Base-by-base conservation (phyloP, 2,888 invertebrate species). In the Drosophila robusta region DNA sequence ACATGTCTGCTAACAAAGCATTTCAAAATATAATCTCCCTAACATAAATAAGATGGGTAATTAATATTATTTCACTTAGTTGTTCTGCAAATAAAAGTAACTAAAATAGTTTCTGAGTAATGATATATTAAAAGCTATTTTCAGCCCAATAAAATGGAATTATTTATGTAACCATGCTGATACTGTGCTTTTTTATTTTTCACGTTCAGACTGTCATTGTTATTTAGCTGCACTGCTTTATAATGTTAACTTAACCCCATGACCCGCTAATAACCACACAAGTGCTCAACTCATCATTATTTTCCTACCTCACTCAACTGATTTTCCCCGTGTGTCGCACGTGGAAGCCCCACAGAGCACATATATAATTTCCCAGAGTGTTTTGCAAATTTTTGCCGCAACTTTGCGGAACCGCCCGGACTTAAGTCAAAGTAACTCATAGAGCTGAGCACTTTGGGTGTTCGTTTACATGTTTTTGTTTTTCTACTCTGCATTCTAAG, bases 361-460 rank as follows among this genome's bases (percentile, higher is more conserved):
- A 7, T 7, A 26, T 11, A 61, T 56, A 45, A 44, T 52, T 67
- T 71, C 58, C 22, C 47, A 44, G 66, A 44, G 52, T 54, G 38
- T 64, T 54, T 61, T 50, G 41, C 16, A 32, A 38, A 11, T 70
- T 55, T 14, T 18, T 56, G 26, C 47, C 57, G 38, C 63, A 57
- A 70, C 63, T 70, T 57, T 70, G 56, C 50, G 55, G 36, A 22
- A 16, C 24, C 42, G 68, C 38, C 51, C 32, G 50, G 57, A 68
- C 52, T 54, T 18, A 41, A 32, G 71, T 51, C 70, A 58, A 70
- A 85, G 86, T 87, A 81, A 82, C 82, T 76, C 69, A 57, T 64
- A 57, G 61, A 75, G 56, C 52, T 51, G 61, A 68, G 65, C 83
- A 85, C 88, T 83, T 85, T 78, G 70, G 73, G 83, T 83, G 88